Evolutionary conservation across 2,113 vertebrate genomes (phyloP).

Genomic region (Mustelus asterias): DNA sequence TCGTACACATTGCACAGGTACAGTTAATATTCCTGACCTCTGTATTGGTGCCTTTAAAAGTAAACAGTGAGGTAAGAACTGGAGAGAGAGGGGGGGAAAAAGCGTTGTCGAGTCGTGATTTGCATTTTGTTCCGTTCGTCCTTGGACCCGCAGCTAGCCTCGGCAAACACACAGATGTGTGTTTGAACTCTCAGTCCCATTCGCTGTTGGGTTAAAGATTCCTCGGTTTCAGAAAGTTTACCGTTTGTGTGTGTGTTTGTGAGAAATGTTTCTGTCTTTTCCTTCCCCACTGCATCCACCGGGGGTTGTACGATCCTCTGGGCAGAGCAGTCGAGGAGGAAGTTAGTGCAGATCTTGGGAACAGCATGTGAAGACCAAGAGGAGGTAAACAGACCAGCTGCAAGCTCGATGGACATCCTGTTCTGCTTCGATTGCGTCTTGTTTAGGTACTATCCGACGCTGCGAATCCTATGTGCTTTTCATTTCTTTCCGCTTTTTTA

Average conservation of each 20-base stretch:
- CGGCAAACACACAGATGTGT: background rate
- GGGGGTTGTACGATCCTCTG: constrained; percentile 30
- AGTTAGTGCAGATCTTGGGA: constrained; percentile 30
- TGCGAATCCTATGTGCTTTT: background rate
- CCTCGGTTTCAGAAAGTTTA: constrained; percentile 16
- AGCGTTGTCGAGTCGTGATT: constrained; percentile 2
- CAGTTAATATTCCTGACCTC: background rate
- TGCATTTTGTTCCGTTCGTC: constrained; percentile 21
- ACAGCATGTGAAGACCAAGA: constrained; percentile 36
- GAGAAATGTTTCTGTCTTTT: constrained; percentile 34
- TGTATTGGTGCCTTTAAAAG: constrained; percentile 27
- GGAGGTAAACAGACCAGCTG: constrained; percentile 23
- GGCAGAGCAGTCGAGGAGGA: constrained; percentile 32
- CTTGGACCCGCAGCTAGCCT: background rate
- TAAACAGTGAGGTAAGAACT: background rate
- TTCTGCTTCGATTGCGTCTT: constrained; percentile 37
- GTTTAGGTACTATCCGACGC: constrained; percentile 22
- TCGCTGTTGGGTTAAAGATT: constrained; percentile 22
- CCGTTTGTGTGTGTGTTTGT: constrained; percentile 6
- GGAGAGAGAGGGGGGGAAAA: background rate
- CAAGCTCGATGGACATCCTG: constrained; percentile 27
- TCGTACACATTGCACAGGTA: constrained; percentile 61
- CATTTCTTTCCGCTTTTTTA: background rate
- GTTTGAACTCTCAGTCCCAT: constrained; percentile 22
- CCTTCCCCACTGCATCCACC: constrained; percentile 18